Evolutionary conservation across 2,797 vertebrate genomes (phyloP).

Genomic region (Emydoidea blandingii): DNA sequence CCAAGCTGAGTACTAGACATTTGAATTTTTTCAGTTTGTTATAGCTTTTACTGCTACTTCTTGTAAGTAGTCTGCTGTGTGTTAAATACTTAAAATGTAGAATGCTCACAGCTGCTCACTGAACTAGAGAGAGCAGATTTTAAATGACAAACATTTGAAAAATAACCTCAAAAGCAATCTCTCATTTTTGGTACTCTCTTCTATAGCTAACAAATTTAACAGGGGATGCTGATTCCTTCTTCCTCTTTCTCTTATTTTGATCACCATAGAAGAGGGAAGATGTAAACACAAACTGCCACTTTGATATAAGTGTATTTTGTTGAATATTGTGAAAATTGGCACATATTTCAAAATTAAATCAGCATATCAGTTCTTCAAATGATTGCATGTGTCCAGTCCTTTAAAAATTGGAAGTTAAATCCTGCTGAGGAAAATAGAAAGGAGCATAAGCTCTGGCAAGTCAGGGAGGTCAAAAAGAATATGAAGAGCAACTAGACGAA

Average conservation of each 20-base stretch:
- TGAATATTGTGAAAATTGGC: neutral
- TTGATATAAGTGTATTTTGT: neutral
- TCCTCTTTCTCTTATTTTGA: neutral
- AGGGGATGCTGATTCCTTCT: neutral
- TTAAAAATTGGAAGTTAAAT: too few relatives aligned
- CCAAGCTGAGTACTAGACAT: too few relatives aligned
- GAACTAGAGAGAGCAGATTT: neutral
- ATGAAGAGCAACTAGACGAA: too few relatives aligned
- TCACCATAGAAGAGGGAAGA: neutral
- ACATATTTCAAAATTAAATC: neutral
- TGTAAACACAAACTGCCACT: too few relatives aligned
- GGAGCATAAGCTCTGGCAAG: too few relatives aligned
- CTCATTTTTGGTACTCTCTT: neutral
- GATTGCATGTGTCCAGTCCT: too few relatives aligned
- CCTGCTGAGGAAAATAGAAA: too few relatives aligned
- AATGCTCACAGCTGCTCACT: neutral
- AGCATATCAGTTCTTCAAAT: too few relatives aligned
- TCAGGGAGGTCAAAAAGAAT: too few relatives aligned
- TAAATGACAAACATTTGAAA: neutral
- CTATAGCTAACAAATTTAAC: neutral
- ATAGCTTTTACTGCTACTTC: too few relatives aligned
- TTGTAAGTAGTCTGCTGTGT: too few relatives aligned
- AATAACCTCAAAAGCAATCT: neutral
- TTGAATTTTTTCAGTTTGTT: too few relatives aligned
- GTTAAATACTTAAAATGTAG: neutral